A percentile compares a stretch with the other conserved stretches of the same genome.
phyloP scores from a whole-genome alignment of 2,888 invertebrate species.

The Coecobrya sp. region DNA sequence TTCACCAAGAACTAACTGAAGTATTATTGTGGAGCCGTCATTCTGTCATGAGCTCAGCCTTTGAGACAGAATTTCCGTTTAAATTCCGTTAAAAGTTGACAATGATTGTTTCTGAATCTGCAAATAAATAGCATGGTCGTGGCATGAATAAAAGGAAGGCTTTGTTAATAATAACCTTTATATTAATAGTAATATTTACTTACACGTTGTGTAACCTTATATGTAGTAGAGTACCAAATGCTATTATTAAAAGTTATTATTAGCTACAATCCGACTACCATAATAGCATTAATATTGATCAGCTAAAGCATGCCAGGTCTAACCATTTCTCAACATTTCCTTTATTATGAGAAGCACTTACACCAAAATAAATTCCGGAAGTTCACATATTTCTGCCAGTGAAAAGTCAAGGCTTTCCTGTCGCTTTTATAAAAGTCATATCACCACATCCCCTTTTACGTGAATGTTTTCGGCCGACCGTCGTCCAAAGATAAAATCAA shows the following conservation, averaged over 20 bases:
- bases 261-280: background rate
- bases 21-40: background rate
- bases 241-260: slow-evolving; percentile 35
- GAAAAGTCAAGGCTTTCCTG: slow-evolving; percentile 55
- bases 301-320: slow-evolving; percentile 14
- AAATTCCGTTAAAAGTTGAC: background rate
- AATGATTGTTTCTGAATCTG: background rate
- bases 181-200: no score
- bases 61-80: slow-evolving; percentile 36
- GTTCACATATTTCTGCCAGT: slow-evolving; percentile 49
- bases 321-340: slow-evolving; percentile 22
- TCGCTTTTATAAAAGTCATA: slow-evolving; percentile 5
- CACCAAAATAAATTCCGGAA: slow-evolving; percentile 45
- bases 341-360: slow-evolving; percentile 44
- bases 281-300: background rate
- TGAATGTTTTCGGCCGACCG: background rate
- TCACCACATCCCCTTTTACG: slow-evolving; percentile 23
- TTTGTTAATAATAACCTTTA: background rate
- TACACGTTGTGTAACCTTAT: background rate
- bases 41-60: slow-evolving; percentile 15
- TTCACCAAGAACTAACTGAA: background rate
- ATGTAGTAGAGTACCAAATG: background rate
- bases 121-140: background rate
- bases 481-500: slow-evolving; percentile 17
- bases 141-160: background rate